Base-by-base conservation (phyloP, 1,140 invertebrate species). In the Drosophila rhopaloa region DNA sequence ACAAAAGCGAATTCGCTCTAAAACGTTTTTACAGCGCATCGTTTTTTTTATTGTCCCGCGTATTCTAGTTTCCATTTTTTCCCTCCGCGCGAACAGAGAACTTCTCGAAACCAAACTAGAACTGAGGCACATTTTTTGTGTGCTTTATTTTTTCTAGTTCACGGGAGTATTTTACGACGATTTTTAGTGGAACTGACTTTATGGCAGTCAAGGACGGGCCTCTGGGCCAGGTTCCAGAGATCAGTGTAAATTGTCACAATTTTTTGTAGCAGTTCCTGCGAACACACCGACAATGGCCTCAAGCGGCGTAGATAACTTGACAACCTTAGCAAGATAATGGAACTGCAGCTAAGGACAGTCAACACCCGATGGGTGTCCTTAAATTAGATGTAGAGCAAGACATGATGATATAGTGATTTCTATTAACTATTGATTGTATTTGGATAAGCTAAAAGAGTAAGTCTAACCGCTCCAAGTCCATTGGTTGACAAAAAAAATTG, bases 61-160 rank as follows among this genome's bases (percentile, higher is more conserved):
- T 86, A 81, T 81, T 78, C 59, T 27, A 86, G 82, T 88, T 88
- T 75, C 63, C 83, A 88, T 88, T 88, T 89, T 88, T 89, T 55
- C 43, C 41, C 47, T 59, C 38, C n/a, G 24, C 24, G 67, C 67
- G 44, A 62, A 82, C 79, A 89, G 63, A 77, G 71, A 63, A 61
- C 65, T 88, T 88, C 84, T 88, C 43, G 58, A 89, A 89, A 89
- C 51, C 46, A 84, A 89, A 89, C 84, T 89, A 89, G 84, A 89
- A 90, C 84, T 89, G 66, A 88, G 82, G 73, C 84, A 89, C 38
- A 72, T 89, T 89, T 85, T 90, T 86, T 86, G 83, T 88, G 27
- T 72, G 63, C 65, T 57, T 81, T 84, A 63, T 84, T 84, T 84
- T 80, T 84, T 66, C 80, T 68, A 66, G 63, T 72, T 72, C 63